phyloP scores from a whole-genome alignment of 2,113 vertebrate genomes.

The Actenoides lindsayi region DNA sequence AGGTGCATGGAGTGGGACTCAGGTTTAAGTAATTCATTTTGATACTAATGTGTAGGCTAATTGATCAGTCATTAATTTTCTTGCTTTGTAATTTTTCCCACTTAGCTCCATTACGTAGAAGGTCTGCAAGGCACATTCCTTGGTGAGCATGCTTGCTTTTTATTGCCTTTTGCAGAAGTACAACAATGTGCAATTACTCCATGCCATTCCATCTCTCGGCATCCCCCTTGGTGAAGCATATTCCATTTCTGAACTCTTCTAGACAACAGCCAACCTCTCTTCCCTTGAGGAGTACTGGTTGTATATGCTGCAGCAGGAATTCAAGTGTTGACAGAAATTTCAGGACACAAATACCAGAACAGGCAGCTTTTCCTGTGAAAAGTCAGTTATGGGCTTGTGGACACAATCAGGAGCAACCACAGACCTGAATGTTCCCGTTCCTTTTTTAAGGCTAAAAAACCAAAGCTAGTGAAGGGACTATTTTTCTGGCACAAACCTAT shows the following conservation, averaged over 20 bases:
- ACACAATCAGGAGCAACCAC: neutral
- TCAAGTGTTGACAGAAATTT: neutral
- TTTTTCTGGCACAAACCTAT: neutral
- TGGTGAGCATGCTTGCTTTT: neutral
- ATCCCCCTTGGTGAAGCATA: neutral
- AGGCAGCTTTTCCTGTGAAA: neutral
- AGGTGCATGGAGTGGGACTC: neutral
- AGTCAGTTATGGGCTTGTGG: neutral
- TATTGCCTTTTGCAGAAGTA: neutral
- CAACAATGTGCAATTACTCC: slow-evolving; percentile 5
- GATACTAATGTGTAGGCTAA: slow-evolving; percentile 7
- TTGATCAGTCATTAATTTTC: slow-evolving; percentile 29
- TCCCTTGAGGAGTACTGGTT: neutral
- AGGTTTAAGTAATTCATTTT: slow-evolving; percentile 16
- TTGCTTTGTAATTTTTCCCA: neutral
- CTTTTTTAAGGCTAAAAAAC: neutral
- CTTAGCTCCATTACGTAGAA: slow-evolving; percentile 10
- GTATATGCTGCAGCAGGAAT: neutral
- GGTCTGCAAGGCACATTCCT: neutral
- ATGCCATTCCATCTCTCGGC: neutral
- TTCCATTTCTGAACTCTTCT: neutral
- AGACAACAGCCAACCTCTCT: neutral
- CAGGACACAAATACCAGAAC: neutral
- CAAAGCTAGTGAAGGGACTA: neutral
- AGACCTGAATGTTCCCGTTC: neutral